These are phyloP conservation scores for Andrena bucephala DNA, from an alignment of 2,888 invertebrate genomes.

Conservation along the genomic window DNA sequence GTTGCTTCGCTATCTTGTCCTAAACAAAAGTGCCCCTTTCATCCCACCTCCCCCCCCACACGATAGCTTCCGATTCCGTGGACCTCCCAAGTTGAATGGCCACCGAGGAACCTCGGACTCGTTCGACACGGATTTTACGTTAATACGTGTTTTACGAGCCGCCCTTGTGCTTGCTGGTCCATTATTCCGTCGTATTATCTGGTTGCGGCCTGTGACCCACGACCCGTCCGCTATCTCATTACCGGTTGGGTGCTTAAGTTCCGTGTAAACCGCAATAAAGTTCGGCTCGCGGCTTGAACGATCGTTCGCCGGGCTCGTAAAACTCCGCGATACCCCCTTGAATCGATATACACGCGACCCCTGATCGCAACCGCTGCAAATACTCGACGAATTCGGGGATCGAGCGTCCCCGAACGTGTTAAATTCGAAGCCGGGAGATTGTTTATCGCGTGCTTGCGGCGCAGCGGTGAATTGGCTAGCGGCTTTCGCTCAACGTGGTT, in stretches of 20 bases:
- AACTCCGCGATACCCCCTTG: not conserved
- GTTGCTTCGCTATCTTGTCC: too few relatives aligned
- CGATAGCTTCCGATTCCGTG: not conserved
- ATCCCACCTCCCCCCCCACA: too few relatives aligned
- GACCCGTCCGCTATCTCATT: conserved; percentile 42
- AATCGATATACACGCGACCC: not conserved
- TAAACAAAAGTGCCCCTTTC: too few relatives aligned
- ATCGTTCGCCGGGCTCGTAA: conserved; percentile 8
- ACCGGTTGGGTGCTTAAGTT: conserved; percentile 33
- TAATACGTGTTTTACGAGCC: conserved; percentile 26
- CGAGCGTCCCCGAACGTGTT: not conserved
- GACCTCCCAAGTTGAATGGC: not conserved
- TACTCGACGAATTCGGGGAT: not conserved
- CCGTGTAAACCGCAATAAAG: conserved; percentile 47
- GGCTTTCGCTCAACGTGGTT: too few relatives aligned
- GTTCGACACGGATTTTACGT: conserved; percentile 11
- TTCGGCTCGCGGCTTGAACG: conserved; percentile 15
- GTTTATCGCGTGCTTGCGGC: too few relatives aligned
- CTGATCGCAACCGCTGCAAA: conserved; percentile 21
- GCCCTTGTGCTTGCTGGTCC: not conserved
- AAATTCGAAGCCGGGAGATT: too few relatives aligned
- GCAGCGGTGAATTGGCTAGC: too few relatives aligned
- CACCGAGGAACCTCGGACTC: not conserved
- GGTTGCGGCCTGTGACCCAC: conserved; percentile 19
- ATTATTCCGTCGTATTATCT: conserved; percentile 44